Evolutionary conservation across 2,888 invertebrate genomes (phyloP), one percentile per base, ranked within the genome.

Genomic region (Spicauda simplicius): DNA sequence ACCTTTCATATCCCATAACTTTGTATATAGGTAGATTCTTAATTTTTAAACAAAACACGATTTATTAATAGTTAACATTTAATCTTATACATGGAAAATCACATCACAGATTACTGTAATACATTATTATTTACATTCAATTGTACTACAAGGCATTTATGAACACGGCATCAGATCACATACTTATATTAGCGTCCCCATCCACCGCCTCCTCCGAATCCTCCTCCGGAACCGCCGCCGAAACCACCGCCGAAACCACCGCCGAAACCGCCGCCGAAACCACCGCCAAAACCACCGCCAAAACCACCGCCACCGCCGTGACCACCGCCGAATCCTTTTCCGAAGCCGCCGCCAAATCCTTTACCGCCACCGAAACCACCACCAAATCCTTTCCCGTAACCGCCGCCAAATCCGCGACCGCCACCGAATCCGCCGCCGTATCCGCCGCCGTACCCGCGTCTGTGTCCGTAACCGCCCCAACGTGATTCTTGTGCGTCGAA

Each of bases 301-400:
- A 14, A 60, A 3, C 41, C 41, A 1, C 37, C 37, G 48, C 69
- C 64, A 11, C 41, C 41, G 10, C 71, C 70, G 14, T 65, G 30
- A 14, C 69, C 60, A 8, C 62, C 14, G 14, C 41, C 41, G 41
- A 3, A 41, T 2, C 41, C 41, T 2, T 59, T 58, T 12, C 72
- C 72, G 37, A 54, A 25, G 30, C 68, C 56, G 30, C 59, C 25
- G 25, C 74, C 71, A 48, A 59, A 64, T 6, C 72, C 72, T 18
- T 25, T 4, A 25, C 25, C 25, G 11, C 69, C 60, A 8, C 62
- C 14, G 4, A 4, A 25, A 25, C 66, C 56, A 3, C 8, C 7
- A 12, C 56, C 56, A 16, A 37, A 57, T 11, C 69, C 60, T 25
- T 77, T 74, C n/a, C 72, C 69, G 0, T 72, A 48, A 2, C 74